Evolutionary conservation across 2,797 vertebrate species (phyloP).

Genomic region (Saguinus oedipus): DNA sequence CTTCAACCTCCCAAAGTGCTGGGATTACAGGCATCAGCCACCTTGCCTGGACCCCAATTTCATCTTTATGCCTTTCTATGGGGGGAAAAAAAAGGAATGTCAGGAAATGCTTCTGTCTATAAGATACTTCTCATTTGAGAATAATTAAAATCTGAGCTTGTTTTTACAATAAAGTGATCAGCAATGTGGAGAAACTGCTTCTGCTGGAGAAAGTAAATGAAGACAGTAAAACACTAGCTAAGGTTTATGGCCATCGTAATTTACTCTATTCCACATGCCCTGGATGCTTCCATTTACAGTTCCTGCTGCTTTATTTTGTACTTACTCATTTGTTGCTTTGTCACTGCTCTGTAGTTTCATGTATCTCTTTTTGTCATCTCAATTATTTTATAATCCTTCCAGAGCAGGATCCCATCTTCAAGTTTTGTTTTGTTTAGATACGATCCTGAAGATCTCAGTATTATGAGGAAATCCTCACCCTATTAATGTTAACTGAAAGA

Average conservation of each 20-base stretch:
- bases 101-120: neutral
- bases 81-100: neutral
- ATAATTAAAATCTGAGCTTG: conserved; percentile 37
- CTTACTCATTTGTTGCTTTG: neutral
- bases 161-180: conserved; percentile 26
- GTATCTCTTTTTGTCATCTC: neutral
- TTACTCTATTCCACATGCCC: neutral
- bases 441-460: neutral
- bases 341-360: neutral
- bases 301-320: neutral
- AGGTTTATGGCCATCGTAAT: neutral
- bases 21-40: too few relatives aligned
- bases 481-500: neutral
- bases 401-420: neutral
- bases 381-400: conserved; percentile 12
- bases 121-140: conserved; percentile 30
- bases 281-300: neutral
- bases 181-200: neutral
- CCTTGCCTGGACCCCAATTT: neutral
- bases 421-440: neutral
- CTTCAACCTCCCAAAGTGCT: neutral
- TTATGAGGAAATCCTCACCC: neutral
- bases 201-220: conserved; percentile 38
- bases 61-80: neutral
- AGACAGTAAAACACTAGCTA: neutral